Evolutionary conservation across 2,888 invertebrate species (phyloP), one percentile per base, ranked within the genome.

Genomic region (Nomada goodeniana): DNA sequence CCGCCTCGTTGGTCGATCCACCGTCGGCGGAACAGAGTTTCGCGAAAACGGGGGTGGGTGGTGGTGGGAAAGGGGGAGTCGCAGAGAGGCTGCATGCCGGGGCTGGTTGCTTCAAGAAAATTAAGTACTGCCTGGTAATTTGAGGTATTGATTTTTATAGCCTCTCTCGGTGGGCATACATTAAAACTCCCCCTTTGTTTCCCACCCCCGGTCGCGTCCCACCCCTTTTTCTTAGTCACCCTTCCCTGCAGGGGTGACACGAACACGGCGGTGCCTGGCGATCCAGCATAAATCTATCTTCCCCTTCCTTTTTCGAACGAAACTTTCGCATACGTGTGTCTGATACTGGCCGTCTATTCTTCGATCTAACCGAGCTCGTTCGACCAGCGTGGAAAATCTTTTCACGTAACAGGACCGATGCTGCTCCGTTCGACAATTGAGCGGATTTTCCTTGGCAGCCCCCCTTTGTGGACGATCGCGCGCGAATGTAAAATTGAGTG

Each of bases 141-240:
- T 93, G 92, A 93, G 93, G 93, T 93, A 93, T 93, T 93, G 93
- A 93, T 93, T 93, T 93, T 93, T 93, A 93, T 93, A 93, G 93
- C 91, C 93, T 92, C 90, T 92, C 92, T 92, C 92, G 91, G 91
- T 91, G 91, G 91, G 93, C 93, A 93, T 93, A 93, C 91, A 93
- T 93, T 93, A 93, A 91, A 91, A 90, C 86, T 86, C 85, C 89
- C 89, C 89, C 88, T 90, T 89, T 91, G 89, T 91, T 89, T 90
- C 85, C 81, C 85, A 67, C 77, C 75, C 69, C 71, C 79, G 67
- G 57, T 26, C 55, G 60, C 72, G 60, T 65, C 81, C 84, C 79
- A 72, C 76, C 84, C 84, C 80, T 83, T 71, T 81, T 76, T 74
- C 84, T 80, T 79, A 86, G 86, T 80, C 83, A 88, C 88, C 85